A percentile compares a stretch with the other conserved stretches of the same genome.
Evolutionary conservation across 2,797 vertebrate species (phyloP).

Genomic region (Poecilia wingei): DNA sequence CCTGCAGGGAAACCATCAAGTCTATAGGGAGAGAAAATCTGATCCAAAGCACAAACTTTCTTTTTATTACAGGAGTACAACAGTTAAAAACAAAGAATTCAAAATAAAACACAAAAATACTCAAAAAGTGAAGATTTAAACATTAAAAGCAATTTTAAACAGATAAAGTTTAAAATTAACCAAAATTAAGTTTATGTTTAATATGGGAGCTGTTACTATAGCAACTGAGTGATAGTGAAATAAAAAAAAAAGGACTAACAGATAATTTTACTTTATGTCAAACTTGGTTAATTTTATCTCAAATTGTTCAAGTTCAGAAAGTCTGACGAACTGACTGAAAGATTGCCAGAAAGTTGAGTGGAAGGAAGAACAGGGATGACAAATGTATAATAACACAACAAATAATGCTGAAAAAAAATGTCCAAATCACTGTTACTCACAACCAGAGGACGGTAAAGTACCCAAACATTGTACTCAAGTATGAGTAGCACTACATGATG

Average conservation of each 20-base stretch:
- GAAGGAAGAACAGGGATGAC: neutral
- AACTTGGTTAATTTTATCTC: no score
- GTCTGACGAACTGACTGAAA: neutral
- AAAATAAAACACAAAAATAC: neutral
- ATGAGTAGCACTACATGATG: no score
- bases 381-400: no score
- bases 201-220: neutral
- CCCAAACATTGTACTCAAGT: neutral
- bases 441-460: no score
- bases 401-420: no score
- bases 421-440: no score
- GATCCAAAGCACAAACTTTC: neutral
- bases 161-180: no score
- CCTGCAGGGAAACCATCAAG: constrained; percentile 1
- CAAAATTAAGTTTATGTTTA: neutral
- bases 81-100: no score
- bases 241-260: no score
- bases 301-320: neutral
- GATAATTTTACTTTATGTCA: no score
- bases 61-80: neutral
- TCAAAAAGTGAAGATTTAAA: neutral
- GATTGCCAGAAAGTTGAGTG: neutral
- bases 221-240: neutral
- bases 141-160: no score
- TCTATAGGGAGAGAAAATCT: neutral